Evolutionary conservation across 2,888 invertebrate species (phyloP), one percentile per base, ranked within the genome.

Genomic region (Tetrapedia diversipes): DNA sequence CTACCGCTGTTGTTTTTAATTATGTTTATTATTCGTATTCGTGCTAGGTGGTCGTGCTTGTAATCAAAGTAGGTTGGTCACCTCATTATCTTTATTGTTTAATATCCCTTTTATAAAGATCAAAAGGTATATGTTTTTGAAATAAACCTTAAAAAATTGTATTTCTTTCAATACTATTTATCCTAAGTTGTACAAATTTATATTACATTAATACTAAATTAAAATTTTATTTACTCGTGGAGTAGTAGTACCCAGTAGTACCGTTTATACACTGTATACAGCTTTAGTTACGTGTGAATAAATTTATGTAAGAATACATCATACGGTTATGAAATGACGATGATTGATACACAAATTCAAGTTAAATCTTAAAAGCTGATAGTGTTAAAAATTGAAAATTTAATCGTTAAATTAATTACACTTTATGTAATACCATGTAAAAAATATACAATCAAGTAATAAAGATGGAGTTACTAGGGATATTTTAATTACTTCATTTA

Each of bases 1-100:
- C 34, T 60, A 39, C 34, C 59, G 63, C 68, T 75, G 34, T 54
- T 60, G 54, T 57, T 74, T 61, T 64, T 60, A 75, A 64, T 77
- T 54, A 53, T 65, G 14, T 53, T n/a, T 65, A 27, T 43, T 49
- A 37, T 67, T 49, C 51, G 53, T 64, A 60, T 75, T 65, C 47
- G 27, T 59, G 39, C 41, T 53, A 53, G 39, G 63, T 67, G 54
- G 61, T 75, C 41, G 61, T 75, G 51, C n/a, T 53, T 60, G 24
- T 19, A 61, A 60, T 53, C 34, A 59, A 56, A 53, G 45, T 60
- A 59, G 60, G 47, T 74, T 49, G 45, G 45, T 56, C 59, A 66
- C 54, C 10, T 49, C 24, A 45, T 24, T 45, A 64, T 51, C 24
- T 57, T 51, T 71, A 37, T 57, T n/a, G 19, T 60, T 63, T 14